Conservation (phyloP, 1,140 invertebrate species). For the Heliconius hewitsoni region DNA sequence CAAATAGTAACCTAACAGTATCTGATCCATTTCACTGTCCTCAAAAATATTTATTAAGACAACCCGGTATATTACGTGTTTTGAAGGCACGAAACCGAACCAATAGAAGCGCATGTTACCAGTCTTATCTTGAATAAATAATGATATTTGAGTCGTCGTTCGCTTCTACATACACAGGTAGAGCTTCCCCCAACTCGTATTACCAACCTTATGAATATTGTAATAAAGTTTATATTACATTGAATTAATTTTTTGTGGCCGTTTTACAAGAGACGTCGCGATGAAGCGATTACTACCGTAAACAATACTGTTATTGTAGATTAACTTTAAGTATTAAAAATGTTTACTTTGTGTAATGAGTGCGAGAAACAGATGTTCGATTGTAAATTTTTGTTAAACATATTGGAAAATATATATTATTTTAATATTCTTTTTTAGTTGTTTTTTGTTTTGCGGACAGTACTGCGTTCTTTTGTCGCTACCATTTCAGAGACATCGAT, state of each 20-base stretch:
- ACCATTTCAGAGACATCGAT: too few relatives aligned
- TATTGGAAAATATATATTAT: background rate
- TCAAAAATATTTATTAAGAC: constrained; percentile 39
- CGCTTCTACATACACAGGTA: constrained; percentile 24
- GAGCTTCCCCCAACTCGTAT: background rate
- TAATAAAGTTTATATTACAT: constrained; percentile 7
- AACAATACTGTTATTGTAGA: constrained; percentile 41
- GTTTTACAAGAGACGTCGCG: constrained; percentile 29
- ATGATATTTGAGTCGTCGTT: constrained; percentile 46
- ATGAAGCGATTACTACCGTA: constrained; percentile 42
- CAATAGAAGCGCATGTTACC: constrained; percentile 43
- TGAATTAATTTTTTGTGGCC: background rate
- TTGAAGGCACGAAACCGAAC: constrained; percentile 39
- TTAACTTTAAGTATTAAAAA: constrained; percentile 37
- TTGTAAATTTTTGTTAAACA: background rate
- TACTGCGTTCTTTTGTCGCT: too few relatives aligned
- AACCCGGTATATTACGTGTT: constrained; percentile 38
- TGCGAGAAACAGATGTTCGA: background rate
- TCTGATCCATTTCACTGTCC: constrained; percentile 37
- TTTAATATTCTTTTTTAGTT: too few relatives aligned
- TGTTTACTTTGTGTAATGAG: constrained; percentile 19
- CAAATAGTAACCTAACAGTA: constrained; percentile 3
- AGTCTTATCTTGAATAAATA: constrained; percentile 53
- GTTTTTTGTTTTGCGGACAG: too few relatives aligned
- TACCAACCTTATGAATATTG: background rate